Conservation (phyloP, 2,113 vertebrate genomes). For the Saccopteryx bilineata region DNA sequence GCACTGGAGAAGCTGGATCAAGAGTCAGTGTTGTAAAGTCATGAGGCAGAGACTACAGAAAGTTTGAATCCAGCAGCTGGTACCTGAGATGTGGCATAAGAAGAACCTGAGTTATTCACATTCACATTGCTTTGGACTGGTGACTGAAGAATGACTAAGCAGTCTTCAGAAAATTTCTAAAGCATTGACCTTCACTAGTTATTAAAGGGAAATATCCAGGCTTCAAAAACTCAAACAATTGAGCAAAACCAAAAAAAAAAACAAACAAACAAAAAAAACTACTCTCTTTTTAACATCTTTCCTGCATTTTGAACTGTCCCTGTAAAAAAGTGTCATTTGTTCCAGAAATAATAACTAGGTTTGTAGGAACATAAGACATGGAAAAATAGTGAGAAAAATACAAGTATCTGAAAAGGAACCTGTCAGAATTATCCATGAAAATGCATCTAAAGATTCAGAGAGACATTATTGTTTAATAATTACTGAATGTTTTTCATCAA, state of each 20-base stretch:
- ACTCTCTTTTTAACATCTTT: background rate
- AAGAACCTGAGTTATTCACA: background rate
- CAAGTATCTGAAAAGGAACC: constrained; percentile 64
- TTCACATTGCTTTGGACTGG: background rate
- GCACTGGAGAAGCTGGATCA: background rate
- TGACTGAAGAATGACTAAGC: background rate
- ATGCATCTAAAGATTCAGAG: constrained; percentile 20
- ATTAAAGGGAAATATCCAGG: background rate
- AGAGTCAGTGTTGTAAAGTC: background rate
- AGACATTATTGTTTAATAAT: background rate
- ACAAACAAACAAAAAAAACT: background rate
- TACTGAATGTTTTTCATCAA: background rate
- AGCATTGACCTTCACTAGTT: background rate
- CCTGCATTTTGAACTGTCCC: background rate
- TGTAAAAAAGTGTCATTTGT: constrained; percentile 56
- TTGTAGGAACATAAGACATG: background rate
- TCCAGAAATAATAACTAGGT: constrained; percentile 53
- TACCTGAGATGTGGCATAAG: background rate
- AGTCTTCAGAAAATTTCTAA: background rate
- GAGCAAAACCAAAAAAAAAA: background rate
- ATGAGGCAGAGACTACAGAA: background rate
- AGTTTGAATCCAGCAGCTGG: background rate
- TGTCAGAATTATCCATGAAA: constrained; percentile 62
- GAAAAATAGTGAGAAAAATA: constrained; percentile 38
- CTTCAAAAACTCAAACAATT: constrained; percentile 2